Evolutionary conservation across 2,113 vertebrate species (phyloP).

Genomic region (Nerophis ophidion): DNA sequence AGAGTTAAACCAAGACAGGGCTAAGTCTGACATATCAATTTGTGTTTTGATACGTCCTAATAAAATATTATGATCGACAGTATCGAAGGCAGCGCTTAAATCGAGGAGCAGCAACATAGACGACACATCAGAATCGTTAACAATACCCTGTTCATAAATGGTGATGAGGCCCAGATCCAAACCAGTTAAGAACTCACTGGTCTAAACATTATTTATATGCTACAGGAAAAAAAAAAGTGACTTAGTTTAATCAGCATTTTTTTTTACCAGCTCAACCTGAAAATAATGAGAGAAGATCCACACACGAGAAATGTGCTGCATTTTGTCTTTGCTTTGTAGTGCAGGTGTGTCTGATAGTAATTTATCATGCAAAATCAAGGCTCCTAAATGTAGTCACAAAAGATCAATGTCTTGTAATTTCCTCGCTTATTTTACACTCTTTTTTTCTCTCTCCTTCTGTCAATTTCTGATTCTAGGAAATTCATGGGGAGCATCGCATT

Average conservation of each 20-base stretch:
- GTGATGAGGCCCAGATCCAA: no score
- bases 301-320: conserved; percentile 1
- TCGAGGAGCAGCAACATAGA: no score
- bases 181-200: no score
- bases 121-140: no score
- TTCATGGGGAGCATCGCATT: conserved; percentile 31
- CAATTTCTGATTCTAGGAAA: conserved; percentile 16
- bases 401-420: conserved; percentile 9
- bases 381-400: conserved; percentile 20
- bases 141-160: no score
- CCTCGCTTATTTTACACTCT: conserved; percentile 15
- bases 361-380: conserved; percentile 1
- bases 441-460: conserved; percentile 22
- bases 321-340: neutral
- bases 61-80: no score
- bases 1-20: no score
- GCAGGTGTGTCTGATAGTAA: neutral
- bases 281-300: neutral
- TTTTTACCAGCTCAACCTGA: neutral
- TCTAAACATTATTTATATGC: neutral
- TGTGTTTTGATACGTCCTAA: no score
- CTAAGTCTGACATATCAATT: no score
- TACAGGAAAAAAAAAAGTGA: neutral
- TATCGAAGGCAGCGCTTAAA: no score
- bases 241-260: neutral